Evolutionary conservation across 2,888 invertebrate species (phyloP).

Genomic region (Amitus sp.): DNA sequence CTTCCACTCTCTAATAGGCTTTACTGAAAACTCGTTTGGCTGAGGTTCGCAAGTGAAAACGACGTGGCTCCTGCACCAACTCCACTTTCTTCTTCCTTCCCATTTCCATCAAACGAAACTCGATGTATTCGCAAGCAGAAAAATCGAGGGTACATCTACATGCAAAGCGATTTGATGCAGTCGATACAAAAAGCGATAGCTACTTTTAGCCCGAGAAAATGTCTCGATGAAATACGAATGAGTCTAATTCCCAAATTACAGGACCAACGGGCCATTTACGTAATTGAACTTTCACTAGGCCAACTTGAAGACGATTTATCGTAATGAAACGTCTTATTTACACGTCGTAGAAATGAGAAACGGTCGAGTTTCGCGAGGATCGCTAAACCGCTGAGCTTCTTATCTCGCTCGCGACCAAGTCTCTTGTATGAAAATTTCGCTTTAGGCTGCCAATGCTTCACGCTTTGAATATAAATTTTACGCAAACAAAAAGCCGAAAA

Average conservation of each 20-base stretch:
- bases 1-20: too few relatives aligned
- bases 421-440: constrained; percentile 41
- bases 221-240: too few relatives aligned
- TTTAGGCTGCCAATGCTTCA: constrained; percentile 32
- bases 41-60: too few relatives aligned
- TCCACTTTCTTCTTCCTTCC: too few relatives aligned
- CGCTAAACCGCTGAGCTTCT: constrained; percentile 51
- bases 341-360: constrained; percentile 45
- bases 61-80: too few relatives aligned
- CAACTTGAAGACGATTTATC: constrained; percentile 46
- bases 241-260: background rate
- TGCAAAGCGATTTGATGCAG: background rate
- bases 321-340: constrained; percentile 51
- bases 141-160: background rate
- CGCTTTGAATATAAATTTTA: constrained; percentile 27
- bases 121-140: too few relatives aligned
- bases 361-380: constrained; percentile 44
- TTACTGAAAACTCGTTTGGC: too few relatives aligned
- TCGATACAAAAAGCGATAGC: too few relatives aligned
- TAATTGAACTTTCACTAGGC: constrained; percentile 41
- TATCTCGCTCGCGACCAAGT: constrained; percentile 41
- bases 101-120: too few relatives aligned
- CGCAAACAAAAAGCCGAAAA: constrained; percentile 22
- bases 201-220: too few relatives aligned
- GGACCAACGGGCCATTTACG: constrained; percentile 30